These are phyloP conservation scores for Folsomia manolachei DNA, from an alignment of 2,888 invertebrate species.

Conservation along the genomic window DNA sequence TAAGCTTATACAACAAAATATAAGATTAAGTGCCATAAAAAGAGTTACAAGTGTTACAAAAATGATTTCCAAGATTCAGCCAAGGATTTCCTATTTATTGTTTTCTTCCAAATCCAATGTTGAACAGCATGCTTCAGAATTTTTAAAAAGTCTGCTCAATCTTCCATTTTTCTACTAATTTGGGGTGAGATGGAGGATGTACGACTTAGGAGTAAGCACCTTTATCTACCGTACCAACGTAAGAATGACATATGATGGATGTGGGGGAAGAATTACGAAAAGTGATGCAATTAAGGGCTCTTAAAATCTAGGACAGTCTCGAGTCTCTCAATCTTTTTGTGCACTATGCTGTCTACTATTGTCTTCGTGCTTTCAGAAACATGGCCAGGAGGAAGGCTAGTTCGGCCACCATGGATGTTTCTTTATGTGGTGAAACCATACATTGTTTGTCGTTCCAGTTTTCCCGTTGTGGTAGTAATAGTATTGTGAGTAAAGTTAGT, in stretches of 20 bases:
- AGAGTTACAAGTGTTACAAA: constrained; percentile 7
- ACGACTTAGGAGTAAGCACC: background rate
- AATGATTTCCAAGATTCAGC: background rate
- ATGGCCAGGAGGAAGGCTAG: background rate
- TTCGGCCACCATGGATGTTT: background rate
- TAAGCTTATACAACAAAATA: too few relatives aligned
- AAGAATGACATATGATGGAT: constrained; percentile 18
- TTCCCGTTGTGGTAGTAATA: too few relatives aligned
- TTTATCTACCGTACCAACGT: background rate
- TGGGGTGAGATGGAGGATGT: background rate
- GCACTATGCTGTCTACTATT: background rate
- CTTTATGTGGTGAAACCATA: too few relatives aligned
- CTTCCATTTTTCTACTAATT: background rate
- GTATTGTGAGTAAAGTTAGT: too few relatives aligned
- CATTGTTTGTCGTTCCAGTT: too few relatives aligned
- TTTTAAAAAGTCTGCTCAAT: background rate
- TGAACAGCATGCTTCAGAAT: too few relatives aligned
- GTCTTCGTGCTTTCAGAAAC: background rate
- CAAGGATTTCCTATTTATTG: constrained; percentile 9
- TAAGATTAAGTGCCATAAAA: constrained; percentile 15
- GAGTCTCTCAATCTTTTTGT: background rate
- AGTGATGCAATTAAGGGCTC: constrained; percentile 39
- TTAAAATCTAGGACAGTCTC: constrained; percentile 28
- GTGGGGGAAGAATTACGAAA: constrained; percentile 23
- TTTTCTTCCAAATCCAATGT: background rate